Conservation (phyloP, 2,888 invertebrate genomes). For the Sabatieria punctata region DNA sequence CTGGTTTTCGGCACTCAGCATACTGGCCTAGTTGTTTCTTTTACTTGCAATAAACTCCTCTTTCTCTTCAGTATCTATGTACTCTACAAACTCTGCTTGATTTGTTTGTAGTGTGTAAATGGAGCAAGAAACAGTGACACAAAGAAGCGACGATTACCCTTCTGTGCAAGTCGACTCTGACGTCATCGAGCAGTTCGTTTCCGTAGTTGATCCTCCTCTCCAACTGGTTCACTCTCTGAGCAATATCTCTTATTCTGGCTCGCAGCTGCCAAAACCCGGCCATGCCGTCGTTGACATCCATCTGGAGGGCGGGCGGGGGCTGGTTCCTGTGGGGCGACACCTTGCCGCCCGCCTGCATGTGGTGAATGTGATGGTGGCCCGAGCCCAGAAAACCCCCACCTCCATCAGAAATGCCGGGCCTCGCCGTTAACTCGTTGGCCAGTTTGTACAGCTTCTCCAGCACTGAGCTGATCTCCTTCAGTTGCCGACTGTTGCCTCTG, state of each 20-base stretch:
- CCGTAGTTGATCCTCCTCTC: constrained; percentile 13
- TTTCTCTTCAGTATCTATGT: too few species aligned
- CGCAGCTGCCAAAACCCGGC: constrained; percentile 9
- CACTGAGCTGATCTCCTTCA: constrained; percentile 14
- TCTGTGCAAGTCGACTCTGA: constrained; percentile 14
- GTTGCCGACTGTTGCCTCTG: constrained; percentile 9
- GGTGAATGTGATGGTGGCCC: background rate
- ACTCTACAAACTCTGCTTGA: too few species aligned
- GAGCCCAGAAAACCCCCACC: background rate
- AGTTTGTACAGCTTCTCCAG: constrained; percentile 16
- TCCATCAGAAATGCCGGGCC: background rate
- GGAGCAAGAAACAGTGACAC: too few species aligned
- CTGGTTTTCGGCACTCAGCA: too few species aligned
- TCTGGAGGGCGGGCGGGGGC: background rate
- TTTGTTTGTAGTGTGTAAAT: too few species aligned
- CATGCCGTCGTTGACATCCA: background rate
- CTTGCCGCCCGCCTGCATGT: background rate
- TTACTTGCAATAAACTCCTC: too few species aligned
- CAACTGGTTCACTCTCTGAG: constrained; percentile 15
- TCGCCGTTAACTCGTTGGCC: constrained; percentile 14
- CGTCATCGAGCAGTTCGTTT: constrained; percentile 12
- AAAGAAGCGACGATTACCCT: too few species aligned
- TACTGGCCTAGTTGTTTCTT: too few species aligned
- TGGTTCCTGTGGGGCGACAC: background rate
- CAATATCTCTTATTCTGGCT: constrained; percentile 16